Conservation (phyloP, 2,888 invertebrate species). For the Pandemis corylana region DNA sequence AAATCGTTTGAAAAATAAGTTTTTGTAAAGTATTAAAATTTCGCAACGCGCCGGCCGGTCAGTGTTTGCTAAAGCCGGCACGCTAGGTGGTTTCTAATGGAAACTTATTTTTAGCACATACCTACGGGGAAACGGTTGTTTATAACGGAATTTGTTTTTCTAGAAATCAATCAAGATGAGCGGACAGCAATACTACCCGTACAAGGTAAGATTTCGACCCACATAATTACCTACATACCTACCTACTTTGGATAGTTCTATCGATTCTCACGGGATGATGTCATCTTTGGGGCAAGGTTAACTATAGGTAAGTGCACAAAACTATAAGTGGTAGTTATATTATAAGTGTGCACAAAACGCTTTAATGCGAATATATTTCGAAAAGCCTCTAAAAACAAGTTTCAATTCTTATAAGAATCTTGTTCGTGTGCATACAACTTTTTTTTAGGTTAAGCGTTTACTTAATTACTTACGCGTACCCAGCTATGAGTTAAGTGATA, state of each 20-base stretch:
- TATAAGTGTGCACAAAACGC: conserved; percentile 14
- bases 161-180: conserved; percentile 86
- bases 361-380: background rate
- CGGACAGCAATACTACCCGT: conserved; percentile 93
- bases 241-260: conserved; percentile 49
- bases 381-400: background rate
- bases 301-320: too few species aligned
- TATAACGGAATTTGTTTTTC: conserved; percentile 51
- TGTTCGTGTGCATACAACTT: background rate
- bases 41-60: conserved; percentile 40
- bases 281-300: conserved; percentile 71
- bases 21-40: conserved; percentile 29
- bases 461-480: conserved; percentile 17
- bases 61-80: conserved; percentile 67
- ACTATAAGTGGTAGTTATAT: too few species aligned
- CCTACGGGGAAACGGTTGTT: conserved; percentile 53
- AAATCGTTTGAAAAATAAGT: conserved; percentile 24
- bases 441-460: conserved; percentile 29
- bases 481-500: conserved; percentile 1
- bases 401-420: conserved; percentile 15
- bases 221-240: conserved; percentile 54
- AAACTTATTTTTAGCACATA: conserved; percentile 70
- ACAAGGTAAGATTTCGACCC: conserved; percentile 88
- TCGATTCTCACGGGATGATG: conserved; percentile 77
- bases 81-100: conserved; percentile 51